phyloP scores from a whole-genome alignment of 2,797 vertebrate genomes.

The Parotocinclus haroldoi region DNA sequence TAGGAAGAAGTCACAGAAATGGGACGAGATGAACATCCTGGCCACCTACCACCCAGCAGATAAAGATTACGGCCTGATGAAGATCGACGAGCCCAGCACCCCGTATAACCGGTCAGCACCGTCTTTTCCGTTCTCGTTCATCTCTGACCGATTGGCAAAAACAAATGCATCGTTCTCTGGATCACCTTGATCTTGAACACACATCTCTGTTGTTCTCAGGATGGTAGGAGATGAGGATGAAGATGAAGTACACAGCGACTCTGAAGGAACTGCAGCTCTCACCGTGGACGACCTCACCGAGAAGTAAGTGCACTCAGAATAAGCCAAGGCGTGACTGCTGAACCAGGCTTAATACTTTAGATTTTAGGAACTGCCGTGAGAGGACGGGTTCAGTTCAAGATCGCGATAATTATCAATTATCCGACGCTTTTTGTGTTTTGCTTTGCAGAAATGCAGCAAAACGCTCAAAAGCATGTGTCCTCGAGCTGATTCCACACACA shows the following conservation, averaged over 20 bases:
- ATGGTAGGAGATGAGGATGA: slow-evolving; percentile 89
- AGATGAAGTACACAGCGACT: slow-evolving; percentile 87
- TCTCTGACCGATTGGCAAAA: too few relatives aligned
- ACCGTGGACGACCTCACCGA: slow-evolving; percentile 81
- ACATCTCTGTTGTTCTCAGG: slow-evolving; percentile 61
- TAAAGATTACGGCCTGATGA: slow-evolving; percentile 98
- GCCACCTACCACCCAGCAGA: slow-evolving; percentile 95
- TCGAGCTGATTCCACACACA: too few relatives aligned
- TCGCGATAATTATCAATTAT: too few relatives aligned
- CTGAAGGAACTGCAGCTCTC: slow-evolving; percentile 75
- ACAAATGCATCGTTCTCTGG: too few relatives aligned
- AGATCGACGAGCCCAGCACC: slow-evolving; percentile 97
- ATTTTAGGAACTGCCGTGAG: not conserved
- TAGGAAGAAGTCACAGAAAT: slow-evolving; percentile 97
- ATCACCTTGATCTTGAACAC: too few relatives aligned
- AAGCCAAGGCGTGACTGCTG: too few relatives aligned
- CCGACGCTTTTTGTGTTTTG: not conserved
- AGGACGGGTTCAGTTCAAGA: too few relatives aligned
- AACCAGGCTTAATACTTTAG: too few relatives aligned
- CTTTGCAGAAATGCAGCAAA: not conserved
- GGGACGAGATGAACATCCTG: slow-evolving; percentile 99
- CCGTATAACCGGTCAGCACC: slow-evolving; percentile 88
- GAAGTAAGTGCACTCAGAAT: slow-evolving; percentile 94
- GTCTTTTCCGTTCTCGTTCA: too few relatives aligned
- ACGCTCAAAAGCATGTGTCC: too few relatives aligned